Evolutionary conservation across 2,113 vertebrate species (phyloP), one percentile per base, ranked within the genome.

Genomic region (Capreolus pygargus): DNA sequence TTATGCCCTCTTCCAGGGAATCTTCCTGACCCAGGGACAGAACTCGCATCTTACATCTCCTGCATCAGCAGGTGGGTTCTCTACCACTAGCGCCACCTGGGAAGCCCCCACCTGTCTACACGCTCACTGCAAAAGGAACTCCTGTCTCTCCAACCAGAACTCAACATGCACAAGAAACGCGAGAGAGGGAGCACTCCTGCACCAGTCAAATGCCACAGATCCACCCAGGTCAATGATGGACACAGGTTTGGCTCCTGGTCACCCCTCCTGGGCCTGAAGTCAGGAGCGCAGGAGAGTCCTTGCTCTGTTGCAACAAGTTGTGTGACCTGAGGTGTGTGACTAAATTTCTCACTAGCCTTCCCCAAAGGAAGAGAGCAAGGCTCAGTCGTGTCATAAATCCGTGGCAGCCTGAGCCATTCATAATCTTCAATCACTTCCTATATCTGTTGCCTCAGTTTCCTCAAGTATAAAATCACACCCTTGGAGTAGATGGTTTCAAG

Each of bases 401-500:
- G 28, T n/a, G 6, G 33, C 43, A 84, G 52, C 5, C 52, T 50
- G 15, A 50, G 16, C 11, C 39, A 64, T 79, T 74, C 61, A 28
- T 45, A 55, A 58, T 55, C 30, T 94, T 76, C 39, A 17, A 95
- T 67, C 55, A 57, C 43, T 89, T 61, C 74, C 57, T 94, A 85
- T 55, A 83, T 33, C 57, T 50, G 2, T 23, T 76, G 39, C 79
- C 84, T 82, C 58, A 7, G 33, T 78, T 86, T 76, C 52, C n/a
- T 81, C n/a, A 15, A 93, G 61, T 89, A 79, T 58, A 87, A 96
- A 95, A 91, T 61, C 6, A 54, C 45, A 70, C 43, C 28, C 11
- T 21, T 27, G 39, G 67, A 95, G 25, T n/a, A 78, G 85, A 61
- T 21, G 8, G 76, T 67, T 93, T 92, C 83, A 67, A 96, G 61